Percentiles rank a stretch among this genome's conserved stretches.
Conservation (phyloP, 30 jellyfish, hydroid and myxozoan species). For the Euphysa ruthae region DNA sequence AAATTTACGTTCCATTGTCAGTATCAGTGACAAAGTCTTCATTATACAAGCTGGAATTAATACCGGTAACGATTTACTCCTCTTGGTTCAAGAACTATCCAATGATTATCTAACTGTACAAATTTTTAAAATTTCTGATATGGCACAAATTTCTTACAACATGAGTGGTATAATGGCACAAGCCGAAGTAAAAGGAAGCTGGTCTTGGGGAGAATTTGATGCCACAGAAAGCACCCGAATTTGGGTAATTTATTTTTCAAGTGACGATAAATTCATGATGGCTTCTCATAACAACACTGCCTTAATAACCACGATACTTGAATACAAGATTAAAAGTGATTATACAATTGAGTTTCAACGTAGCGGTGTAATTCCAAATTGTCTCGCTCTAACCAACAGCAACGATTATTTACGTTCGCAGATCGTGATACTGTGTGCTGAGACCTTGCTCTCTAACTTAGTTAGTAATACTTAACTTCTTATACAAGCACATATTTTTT, state of each 20-base stretch:
- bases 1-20: constrained; percentile 76
- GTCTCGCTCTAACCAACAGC: constrained; percentile 77
- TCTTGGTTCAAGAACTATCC: constrained; percentile 81
- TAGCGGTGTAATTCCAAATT: constrained; percentile 40
- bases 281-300: constrained; percentile 80
- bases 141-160: constrained; percentile 81
- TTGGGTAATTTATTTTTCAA: constrained; percentile 85
- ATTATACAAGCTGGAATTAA: constrained; percentile 94
- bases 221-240: constrained; percentile 93
- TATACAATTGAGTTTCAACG: constrained; percentile 61
- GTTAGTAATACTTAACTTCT: too few relatives aligned
- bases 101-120: constrained; percentile 77
- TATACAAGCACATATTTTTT: too few relatives aligned
- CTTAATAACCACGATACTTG: constrained; percentile 58
- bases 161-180: constrained; percentile 92
- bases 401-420: constrained; percentile 83
- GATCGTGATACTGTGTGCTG: constrained; percentile 83
- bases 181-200: constrained; percentile 93
- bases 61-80: constrained; percentile 69
- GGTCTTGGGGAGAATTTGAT: constrained; percentile 96
- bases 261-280: constrained; percentile 52
- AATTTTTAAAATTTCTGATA: constrained; percentile 64
- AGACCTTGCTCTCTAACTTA: constrained; percentile 71
- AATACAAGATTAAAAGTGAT: constrained; percentile 61
- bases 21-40: constrained; percentile 81